These are phyloP conservation scores for Baccha elongata DNA, from an alignment of 2,888 invertebrate species.

Conservation along the genomic window DNA sequence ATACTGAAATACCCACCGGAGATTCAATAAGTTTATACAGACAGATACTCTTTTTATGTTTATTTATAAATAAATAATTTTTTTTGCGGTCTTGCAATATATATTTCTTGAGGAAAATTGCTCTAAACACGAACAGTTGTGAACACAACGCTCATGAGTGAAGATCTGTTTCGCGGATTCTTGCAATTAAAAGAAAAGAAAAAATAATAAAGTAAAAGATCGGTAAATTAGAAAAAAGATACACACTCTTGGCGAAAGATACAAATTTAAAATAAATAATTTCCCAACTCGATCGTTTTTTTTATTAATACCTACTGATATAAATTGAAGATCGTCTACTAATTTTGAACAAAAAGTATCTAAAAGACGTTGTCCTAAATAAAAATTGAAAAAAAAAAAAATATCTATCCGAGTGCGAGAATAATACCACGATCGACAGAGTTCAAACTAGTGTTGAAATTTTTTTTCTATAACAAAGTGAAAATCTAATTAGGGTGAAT, in stretches of 20 bases:
- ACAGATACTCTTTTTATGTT: constrained; percentile 7
- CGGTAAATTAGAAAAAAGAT: constrained; percentile 25
- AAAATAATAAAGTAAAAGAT: constrained; percentile 35
- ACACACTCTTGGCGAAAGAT: constrained; percentile 25
- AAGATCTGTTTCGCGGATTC: constrained; percentile 77
- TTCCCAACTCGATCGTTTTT: constrained; percentile 54
- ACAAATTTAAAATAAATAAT: constrained; percentile 3
- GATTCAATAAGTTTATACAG: constrained; percentile 15
- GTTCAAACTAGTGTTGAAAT: constrained; percentile 46
- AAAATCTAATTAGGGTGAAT: constrained; percentile 54
- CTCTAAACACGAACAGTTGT: constrained; percentile 78
- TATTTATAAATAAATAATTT: constrained; percentile 50
- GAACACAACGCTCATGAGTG: constrained; percentile 81
- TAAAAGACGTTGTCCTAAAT: constrained; percentile 64
- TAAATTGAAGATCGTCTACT: constrained; percentile 61
- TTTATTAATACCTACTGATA: not conserved
- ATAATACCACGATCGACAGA: constrained; percentile 35
- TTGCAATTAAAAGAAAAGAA: constrained; percentile 12
- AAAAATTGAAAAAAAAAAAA: constrained; percentile 10
- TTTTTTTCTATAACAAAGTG: constrained; percentile 16
- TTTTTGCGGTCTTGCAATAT: constrained; percentile 63
- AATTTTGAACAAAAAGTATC: constrained; percentile 17
- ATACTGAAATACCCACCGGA: constrained; percentile 19
- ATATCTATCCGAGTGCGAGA: constrained; percentile 10
- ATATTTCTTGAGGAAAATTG: constrained; percentile 70